phyloP scores from a whole-genome alignment of 2,797 vertebrate species.

The Cirrhinus mrigala region DNA sequence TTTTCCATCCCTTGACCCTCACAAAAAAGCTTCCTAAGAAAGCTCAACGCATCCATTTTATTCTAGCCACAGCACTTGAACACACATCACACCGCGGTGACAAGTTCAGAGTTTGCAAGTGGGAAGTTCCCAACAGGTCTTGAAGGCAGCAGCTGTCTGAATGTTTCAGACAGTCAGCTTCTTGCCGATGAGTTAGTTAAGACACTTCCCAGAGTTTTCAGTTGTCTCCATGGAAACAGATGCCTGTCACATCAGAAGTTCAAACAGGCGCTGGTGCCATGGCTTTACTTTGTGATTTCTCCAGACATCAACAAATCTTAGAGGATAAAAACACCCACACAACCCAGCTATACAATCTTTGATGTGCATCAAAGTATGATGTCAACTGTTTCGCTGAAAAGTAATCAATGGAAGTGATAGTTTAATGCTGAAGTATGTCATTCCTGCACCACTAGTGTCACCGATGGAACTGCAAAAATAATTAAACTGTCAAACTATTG shows the following conservation, averaged over 20 bases:
- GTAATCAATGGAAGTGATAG: constrained; percentile 10
- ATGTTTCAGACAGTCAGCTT: not conserved
- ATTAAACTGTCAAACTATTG: not conserved
- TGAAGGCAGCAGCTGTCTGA: constrained; percentile 16
- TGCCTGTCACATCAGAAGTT: constrained; percentile 26
- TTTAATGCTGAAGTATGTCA: not conserved
- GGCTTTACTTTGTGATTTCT: constrained; percentile 20
- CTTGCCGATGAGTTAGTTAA: constrained; percentile 30
- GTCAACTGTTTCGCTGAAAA: constrained; percentile 1
- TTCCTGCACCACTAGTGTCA: not conserved
- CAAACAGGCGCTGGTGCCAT: constrained; percentile 21
- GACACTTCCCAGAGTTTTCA: constrained; percentile 31
- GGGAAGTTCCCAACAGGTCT: not conserved
- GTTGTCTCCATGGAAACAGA: constrained; percentile 49
- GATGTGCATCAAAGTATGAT: constrained; percentile 11
- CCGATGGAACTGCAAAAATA: not conserved
- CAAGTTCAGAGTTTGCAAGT: constrained; percentile 12
- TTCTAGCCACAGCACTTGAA: not conserved
- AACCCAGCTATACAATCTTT: not conserved
- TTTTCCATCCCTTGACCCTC: not conserved
- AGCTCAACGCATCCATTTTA: not conserved
- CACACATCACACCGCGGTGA: not conserved
- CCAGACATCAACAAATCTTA: constrained; percentile 9
- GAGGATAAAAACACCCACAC: constrained; percentile 24
- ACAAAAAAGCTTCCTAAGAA: not conserved